Evolutionary conservation across 2,888 invertebrate genomes (phyloP).

Genomic region (Spicauda simplicius): DNA sequence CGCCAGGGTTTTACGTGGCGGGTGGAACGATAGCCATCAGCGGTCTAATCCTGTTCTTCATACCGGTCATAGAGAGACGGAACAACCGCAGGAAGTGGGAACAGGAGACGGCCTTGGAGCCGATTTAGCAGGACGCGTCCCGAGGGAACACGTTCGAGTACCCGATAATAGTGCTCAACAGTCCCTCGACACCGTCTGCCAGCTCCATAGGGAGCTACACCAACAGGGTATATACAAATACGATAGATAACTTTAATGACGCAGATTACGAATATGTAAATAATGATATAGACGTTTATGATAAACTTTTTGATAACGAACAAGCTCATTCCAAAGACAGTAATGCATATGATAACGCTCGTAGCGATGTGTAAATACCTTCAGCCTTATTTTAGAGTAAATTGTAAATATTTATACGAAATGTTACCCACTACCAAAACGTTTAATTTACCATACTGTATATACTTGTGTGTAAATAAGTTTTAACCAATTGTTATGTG

Average conservation of each 20-base stretch:
- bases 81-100: conserved; percentile 54
- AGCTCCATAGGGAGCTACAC: conserved; percentile 66
- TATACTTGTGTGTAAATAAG: not conserved
- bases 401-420: conserved; percentile 5
- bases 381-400: conserved; percentile 7
- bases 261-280: conserved; percentile 66
- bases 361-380: conserved; percentile 57
- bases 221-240: conserved; percentile 79
- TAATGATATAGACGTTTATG: conserved; percentile 59
- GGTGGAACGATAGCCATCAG: conserved; percentile 94
- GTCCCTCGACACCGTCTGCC: conserved; percentile 74
- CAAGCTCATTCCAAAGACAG: conserved; percentile 76
- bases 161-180: conserved; percentile 73
- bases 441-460: not conserved
- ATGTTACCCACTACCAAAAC: not conserved
- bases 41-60: conserved; percentile 94
- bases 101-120: conserved; percentile 64
- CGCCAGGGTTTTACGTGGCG: conserved; percentile 94
- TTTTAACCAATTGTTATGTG: too few relatives aligned
- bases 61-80: conserved; percentile 88
- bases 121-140: conserved; percentile 72
- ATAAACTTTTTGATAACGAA: conserved; percentile 57
- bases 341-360: conserved; percentile 32
- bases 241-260: conserved; percentile 66
- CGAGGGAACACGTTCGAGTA: conserved; percentile 51